These are phyloP conservation scores for Centropristis striata DNA, from an alignment of 2,113 vertebrate species.

Conservation along the genomic window DNA sequence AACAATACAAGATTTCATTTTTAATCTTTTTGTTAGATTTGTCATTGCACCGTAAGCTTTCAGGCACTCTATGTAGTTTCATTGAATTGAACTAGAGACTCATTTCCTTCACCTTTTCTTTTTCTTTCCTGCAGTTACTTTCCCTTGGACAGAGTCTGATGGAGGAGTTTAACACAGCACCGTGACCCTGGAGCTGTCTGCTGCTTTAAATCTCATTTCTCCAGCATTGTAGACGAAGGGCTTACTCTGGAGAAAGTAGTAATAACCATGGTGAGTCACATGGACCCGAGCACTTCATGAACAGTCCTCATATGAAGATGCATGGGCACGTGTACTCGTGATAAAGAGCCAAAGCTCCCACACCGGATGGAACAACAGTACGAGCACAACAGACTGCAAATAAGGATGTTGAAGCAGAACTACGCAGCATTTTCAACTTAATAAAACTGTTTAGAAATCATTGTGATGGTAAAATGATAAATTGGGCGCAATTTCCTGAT, in stretches of 20 bases:
- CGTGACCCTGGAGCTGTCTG: conserved; percentile 57
- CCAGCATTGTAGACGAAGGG: neutral
- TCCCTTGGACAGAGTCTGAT: conserved; percentile 54
- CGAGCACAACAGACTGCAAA: neutral
- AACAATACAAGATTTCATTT: conserved; percentile 5
- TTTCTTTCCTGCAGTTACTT: conserved; percentile 11
- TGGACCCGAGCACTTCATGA: conserved; percentile 5
- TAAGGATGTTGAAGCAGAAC: conserved; percentile 1
- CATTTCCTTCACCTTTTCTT: neutral
- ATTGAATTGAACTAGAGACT: neutral
- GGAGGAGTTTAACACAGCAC: conserved; percentile 26
- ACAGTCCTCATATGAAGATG: conserved; percentile 34
- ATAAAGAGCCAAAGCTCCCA: neutral
- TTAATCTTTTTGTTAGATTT: neutral
- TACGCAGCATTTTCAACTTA: too few relatives aligned
- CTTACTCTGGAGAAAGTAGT: conserved; percentile 41
- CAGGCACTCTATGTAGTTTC: neutral
- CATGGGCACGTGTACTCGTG: conserved; percentile 8
- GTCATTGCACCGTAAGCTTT: conserved; percentile 15
- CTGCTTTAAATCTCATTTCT: conserved; percentile 67
- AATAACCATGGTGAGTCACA: conserved; percentile 43
- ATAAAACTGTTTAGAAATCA: too few relatives aligned
- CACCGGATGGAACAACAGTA: neutral
- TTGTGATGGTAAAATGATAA: too few relatives aligned
- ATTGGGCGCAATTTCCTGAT: too few relatives aligned